phyloP scores from a whole-genome alignment of 2,113 vertebrate species.

The Opisthocomus hoazin region DNA sequence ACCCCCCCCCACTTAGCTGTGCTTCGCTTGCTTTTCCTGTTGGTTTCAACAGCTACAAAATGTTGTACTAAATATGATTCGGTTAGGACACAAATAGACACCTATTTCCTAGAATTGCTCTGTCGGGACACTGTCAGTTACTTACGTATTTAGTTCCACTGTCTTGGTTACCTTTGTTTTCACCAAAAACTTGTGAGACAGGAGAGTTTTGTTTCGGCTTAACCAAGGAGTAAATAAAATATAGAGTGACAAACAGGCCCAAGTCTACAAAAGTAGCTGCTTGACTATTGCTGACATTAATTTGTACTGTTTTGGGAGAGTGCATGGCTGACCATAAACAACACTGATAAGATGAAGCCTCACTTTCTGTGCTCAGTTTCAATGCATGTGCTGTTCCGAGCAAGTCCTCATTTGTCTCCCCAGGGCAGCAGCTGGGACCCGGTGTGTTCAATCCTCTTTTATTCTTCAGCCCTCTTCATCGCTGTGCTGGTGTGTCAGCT shows the following conservation, averaged over 20 bases:
- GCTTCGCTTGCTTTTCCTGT: not conserved
- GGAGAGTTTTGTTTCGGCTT: not conserved
- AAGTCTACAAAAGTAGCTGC: not conserved
- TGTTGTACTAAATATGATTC: not conserved
- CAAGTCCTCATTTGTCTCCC: not conserved
- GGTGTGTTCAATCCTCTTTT: not conserved
- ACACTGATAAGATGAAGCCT: not conserved
- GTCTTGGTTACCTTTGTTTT: not conserved
- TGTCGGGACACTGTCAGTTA: not conserved
- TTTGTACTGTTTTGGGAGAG: not conserved
- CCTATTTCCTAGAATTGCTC: not conserved
- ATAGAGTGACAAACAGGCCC: not conserved
- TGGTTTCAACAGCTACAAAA: not conserved
- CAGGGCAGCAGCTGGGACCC: not conserved
- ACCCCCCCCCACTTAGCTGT: accelerated
- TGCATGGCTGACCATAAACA: not conserved
- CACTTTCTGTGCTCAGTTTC: not conserved
- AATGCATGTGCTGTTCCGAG: not conserved
- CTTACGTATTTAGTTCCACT: not conserved
- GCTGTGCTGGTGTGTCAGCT: not conserved
- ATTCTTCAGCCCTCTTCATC: not conserved
- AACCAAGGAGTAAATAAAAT: not conserved
- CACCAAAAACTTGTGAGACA: not conserved
- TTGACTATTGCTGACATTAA: not conserved
- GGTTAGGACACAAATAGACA: not conserved